A percentile compares a stretch with the other conserved stretches of the same genome.
Evolutionary conservation across 2,888 invertebrate species (phyloP).

Genomic region (Coenonympha glycerion): DNA sequence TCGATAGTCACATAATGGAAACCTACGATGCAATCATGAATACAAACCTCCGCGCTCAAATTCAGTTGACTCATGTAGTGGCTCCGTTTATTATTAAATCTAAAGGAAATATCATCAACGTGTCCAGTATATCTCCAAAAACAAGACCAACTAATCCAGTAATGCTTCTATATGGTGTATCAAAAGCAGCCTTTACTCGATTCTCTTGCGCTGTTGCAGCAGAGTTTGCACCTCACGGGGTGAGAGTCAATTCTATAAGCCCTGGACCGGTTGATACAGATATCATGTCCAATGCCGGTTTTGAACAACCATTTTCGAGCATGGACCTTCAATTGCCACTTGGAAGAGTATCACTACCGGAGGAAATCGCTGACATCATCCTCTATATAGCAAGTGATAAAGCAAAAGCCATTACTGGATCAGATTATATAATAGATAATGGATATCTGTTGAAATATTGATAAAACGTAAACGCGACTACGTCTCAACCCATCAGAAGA

Average conservation of each 20-base stretch:
- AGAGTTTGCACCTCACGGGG: constrained; percentile 81
- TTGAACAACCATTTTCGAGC: constrained; percentile 6
- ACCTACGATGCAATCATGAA: constrained; percentile 34
- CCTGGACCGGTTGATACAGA: constrained; percentile 49
- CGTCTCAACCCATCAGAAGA: too few relatives aligned
- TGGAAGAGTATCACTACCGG: constrained; percentile 27
- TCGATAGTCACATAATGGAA: constrained; percentile 29
- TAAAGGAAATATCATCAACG: constrained; percentile 84
- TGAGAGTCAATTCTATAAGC: constrained; percentile 76
- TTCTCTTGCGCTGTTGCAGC: constrained; percentile 54
- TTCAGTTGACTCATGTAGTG: constrained; percentile 33
- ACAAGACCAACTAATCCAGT: constrained; percentile 47
- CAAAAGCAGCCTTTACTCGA: constrained; percentile 40
- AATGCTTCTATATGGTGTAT: constrained; percentile 52
- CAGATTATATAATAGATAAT: constrained; percentile 29
- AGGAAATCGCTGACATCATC: constrained; percentile 36
- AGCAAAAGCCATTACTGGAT: constrained; percentile 33
- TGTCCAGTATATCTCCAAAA: constrained; percentile 80
- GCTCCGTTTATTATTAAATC: constrained; percentile 33
- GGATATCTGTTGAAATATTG: constrained; percentile 19
- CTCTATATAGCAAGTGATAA: constrained; percentile 35
- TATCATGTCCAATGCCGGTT: constrained; percentile 50
- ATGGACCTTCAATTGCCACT: constrained; percentile 14
- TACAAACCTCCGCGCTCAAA: constrained; percentile 33
- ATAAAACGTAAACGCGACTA: background rate